Evolutionary conservation across 2,797 vertebrate species (phyloP).

Genomic region (Cercopithecus mitis): DNA sequence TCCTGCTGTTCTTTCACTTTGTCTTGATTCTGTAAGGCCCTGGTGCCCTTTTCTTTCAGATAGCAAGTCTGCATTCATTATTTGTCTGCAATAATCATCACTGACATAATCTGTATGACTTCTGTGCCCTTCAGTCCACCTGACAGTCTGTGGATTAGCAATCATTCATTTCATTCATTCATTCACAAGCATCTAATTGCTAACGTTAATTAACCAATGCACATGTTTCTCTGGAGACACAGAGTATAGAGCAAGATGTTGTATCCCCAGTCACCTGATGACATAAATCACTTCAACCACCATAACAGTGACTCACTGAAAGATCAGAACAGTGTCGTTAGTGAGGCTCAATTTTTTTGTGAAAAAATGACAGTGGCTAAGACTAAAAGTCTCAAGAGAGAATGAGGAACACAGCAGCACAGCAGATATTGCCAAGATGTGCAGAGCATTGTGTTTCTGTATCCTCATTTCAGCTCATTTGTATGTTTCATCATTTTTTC

Average conservation of each 20-base stretch:
- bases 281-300: conserved; percentile 8
- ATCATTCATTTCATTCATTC: background rate
- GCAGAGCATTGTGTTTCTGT: background rate
- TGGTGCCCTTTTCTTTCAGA: background rate
- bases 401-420: background rate
- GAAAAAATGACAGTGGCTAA: background rate
- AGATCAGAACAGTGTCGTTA: background rate
- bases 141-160: background rate
- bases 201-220: background rate
- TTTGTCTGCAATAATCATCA: background rate
- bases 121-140: background rate
- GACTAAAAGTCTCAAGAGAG: background rate
- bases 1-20: background rate
- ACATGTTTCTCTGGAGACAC: background rate
- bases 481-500: background rate
- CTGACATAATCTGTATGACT: background rate
- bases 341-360: background rate
- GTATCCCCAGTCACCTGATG: background rate
- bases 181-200: background rate
- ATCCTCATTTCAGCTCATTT: background rate
- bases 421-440: background rate
- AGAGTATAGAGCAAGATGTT: background rate
- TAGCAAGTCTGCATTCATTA: background rate
- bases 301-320: background rate
- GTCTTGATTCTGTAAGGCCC: background rate